Percentiles rank a stretch among this genome's conserved stretches.
Evolutionary conservation across 2,888 invertebrate species (phyloP).

Genomic region (Empis livida): DNA sequence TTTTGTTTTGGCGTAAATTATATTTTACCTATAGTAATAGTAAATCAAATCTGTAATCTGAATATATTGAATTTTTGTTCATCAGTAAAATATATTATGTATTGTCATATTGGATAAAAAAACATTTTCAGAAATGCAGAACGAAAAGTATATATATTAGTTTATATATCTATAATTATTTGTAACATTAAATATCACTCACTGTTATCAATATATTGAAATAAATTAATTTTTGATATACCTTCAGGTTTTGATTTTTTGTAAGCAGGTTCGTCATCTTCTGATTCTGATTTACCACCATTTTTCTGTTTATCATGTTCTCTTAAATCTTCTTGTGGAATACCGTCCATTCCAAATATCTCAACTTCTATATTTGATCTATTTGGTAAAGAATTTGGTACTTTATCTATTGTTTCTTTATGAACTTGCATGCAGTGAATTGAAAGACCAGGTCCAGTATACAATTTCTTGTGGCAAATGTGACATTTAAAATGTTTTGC

Average conservation of each 20-base stretch:
- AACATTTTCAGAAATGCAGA: too few species aligned
- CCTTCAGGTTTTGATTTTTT: slow-evolving; percentile 56
- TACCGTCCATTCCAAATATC: slow-evolving; percentile 99
- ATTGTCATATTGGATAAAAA: too few species aligned
- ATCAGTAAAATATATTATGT: too few species aligned
- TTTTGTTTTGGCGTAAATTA: too few species aligned
- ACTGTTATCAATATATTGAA: too few species aligned
- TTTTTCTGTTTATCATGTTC: slow-evolving; percentile 84
- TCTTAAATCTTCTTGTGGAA: slow-evolving; percentile 86
- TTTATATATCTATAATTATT: too few species aligned
- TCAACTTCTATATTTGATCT: slow-evolving; percentile 98
- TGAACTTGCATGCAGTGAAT: slow-evolving; percentile 99
- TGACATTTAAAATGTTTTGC: slow-evolving; percentile 99
- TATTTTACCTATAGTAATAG: too few species aligned
- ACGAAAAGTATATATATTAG: too few species aligned
- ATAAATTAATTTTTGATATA: too few species aligned
- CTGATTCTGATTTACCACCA: slow-evolving; percentile 65
- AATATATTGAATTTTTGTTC: too few species aligned
- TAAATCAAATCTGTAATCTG: too few species aligned
- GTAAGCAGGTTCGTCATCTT: slow-evolving; percentile 69
- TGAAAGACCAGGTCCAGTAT: slow-evolving; percentile 87
- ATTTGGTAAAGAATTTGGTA: slow-evolving; percentile 95
- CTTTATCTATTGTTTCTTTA: slow-evolving; percentile 99
- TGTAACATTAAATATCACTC: too few species aligned
- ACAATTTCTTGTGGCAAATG: slow-evolving; percentile 98